phyloP scores from a whole-genome alignment of 1,140 invertebrate genomes.

The Nasonia longicornis region DNA sequence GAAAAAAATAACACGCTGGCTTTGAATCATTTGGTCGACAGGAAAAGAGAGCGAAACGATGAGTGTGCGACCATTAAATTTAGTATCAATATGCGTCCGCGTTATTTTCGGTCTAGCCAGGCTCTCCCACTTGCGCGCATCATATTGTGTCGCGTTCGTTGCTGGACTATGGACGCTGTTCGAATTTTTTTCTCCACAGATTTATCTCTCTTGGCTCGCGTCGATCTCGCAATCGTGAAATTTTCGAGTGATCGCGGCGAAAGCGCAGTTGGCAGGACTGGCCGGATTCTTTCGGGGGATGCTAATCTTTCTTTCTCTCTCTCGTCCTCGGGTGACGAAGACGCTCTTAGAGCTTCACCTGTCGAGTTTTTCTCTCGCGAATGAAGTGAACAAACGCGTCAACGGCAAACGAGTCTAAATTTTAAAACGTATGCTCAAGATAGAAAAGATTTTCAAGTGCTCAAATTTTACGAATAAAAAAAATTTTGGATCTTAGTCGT shows the following conservation, averaged over 20 bases:
- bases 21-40: background rate
- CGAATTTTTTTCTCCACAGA: background rate
- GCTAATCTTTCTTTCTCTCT: too few species aligned
- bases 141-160: background rate
- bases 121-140: background rate
- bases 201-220: conserved; percentile 7
- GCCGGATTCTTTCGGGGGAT: conserved; percentile 1
- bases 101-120: background rate
- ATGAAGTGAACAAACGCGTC: too few species aligned
- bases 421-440: too few species aligned
- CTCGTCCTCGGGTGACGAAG: too few species aligned
- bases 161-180: background rate
- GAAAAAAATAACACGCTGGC: background rate
- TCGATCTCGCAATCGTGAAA: conserved; percentile 5
- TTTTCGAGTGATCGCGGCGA: background rate
- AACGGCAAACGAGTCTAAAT: too few species aligned
- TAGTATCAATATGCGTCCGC: background rate
- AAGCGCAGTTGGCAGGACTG: conserved; percentile 39
- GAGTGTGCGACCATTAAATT: background rate
- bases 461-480: too few species aligned
- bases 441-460: too few species aligned
- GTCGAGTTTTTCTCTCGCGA: too few species aligned
- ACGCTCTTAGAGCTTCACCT: too few species aligned
- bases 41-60: background rate
- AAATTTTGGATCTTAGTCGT: too few species aligned